Base-by-base conservation (phyloP, 2,113 vertebrate species). In the Istiophorus platypterus region DNA sequence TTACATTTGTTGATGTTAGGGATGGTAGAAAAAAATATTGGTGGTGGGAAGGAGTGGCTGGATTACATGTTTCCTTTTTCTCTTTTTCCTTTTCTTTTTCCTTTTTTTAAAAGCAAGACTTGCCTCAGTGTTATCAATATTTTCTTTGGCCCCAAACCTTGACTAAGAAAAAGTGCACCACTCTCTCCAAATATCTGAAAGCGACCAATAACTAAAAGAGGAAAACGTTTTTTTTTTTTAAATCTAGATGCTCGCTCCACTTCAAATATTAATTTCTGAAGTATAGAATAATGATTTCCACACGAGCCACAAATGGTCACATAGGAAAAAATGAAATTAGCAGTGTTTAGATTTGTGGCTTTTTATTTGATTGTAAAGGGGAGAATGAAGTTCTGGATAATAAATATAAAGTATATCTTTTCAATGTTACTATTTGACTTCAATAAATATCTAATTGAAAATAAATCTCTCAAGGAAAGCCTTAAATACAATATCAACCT, bases 1-100 rank as follows among this genome's bases (percentile, higher is more conserved):
- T 51, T 57, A 27, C 24, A 54, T 72, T 45, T 76, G 54, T 42
- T 67, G 39, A 80, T 12, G 0, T 67, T 49, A 82, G 66, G 17
- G 42, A 26, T 9, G n/a, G 11, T n/a, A 29, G 41, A 72, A 34
- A 62, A 81, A 39, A 69, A 34, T 9, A 62, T 42, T 68, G 24
- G 27, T 39, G 24, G 37, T 49, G 24, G 31, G 37, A 20, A 49
- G 42, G n/a, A 64, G n/a, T n/a, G n/a, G 11, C 52, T 56, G 52
- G 34, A 57, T 62, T 8, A 45, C 2, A 0, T 56, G 26, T 64
- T 79, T 26, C 63, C n/a, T 0, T 78, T 37, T 37, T 37, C 8
- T 8, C 8, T 37, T 37, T 37, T 37, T 37, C 7, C n/a, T 37
- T 37, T 37, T 37, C 34, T 37, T 37, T 37, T 37, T 37, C 2